phyloP scores from a whole-genome alignment of 2,888 invertebrate species.

The Apeira syringaria region DNA sequence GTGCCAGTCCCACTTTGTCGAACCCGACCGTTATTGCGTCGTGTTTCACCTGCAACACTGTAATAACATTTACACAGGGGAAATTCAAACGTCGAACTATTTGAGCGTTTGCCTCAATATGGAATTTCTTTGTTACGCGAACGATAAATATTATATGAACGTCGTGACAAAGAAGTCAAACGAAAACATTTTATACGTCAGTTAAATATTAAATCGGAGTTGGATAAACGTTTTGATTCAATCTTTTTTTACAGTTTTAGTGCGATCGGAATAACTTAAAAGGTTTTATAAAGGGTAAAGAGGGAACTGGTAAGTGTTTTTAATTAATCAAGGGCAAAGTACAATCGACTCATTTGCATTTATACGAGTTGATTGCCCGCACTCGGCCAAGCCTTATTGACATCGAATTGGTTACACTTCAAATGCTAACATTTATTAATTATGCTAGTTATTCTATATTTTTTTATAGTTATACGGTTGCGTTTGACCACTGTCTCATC shows the following conservation, averaged over 20 bases:
- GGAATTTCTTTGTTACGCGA: constrained; percentile 74
- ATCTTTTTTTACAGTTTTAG: not conserved
- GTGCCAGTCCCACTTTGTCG: constrained; percentile 54
- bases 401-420: constrained; percentile 46
- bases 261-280: constrained; percentile 34
- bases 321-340: constrained; percentile 64
- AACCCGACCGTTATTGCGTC: constrained; percentile 60
- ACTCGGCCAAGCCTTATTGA: constrained; percentile 54
- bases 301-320: constrained; percentile 59
- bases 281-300: constrained; percentile 35
- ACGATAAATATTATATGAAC: constrained; percentile 76
- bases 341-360: constrained; percentile 70
- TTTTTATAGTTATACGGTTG: too few species aligned
- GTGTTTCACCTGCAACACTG: constrained; percentile 73
- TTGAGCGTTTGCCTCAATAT: constrained; percentile 76
- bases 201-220: constrained; percentile 50
- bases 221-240: constrained; percentile 18
- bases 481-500: too few species aligned
- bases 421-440: too few species aligned
- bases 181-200: constrained; percentile 47
- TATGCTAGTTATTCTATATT: too few species aligned
- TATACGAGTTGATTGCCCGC: constrained; percentile 60
- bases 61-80: constrained; percentile 80
- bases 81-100: constrained; percentile 81
- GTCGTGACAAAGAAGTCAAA: constrained; percentile 70